Evolutionary conservation across 2,888 invertebrate species (phyloP).

Genomic region (Cerceris ruficornis): DNA sequence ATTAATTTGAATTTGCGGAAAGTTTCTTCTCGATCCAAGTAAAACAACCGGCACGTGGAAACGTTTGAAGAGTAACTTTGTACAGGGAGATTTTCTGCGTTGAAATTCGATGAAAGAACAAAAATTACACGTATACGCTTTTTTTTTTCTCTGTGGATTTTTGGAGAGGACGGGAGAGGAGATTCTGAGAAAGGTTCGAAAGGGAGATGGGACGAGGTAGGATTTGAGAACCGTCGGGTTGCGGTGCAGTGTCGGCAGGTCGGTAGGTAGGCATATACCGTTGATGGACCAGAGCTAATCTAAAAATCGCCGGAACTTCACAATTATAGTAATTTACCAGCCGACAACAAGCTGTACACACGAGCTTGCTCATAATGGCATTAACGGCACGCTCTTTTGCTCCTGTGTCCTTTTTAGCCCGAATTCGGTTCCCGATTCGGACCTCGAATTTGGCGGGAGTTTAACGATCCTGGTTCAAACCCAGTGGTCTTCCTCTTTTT

Average conservation of each 20-base stretch:
- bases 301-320: slow-evolving; percentile 81
- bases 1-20: slow-evolving; percentile 44
- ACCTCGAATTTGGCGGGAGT: neutral
- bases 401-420: slow-evolving; percentile 68
- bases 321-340: slow-evolving; percentile 81
- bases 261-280: slow-evolving; percentile 73
- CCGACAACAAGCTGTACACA: slow-evolving; percentile 80
- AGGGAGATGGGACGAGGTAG: neutral
- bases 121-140: neutral
- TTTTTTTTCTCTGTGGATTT: neutral
- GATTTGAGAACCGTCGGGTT: slow-evolving; percentile 70
- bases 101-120: neutral
- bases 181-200: neutral
- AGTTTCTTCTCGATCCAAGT: neutral
- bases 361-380: slow-evolving; percentile 70
- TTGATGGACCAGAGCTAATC: slow-evolving; percentile 81
- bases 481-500: no score
- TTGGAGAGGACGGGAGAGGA: neutral
- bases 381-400: slow-evolving; percentile 69
- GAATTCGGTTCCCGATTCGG: slow-evolving; percentile 41
- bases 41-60: neutral
- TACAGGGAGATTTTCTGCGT: neutral
- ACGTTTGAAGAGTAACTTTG: neutral
- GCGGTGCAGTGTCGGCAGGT: slow-evolving; percentile 64
- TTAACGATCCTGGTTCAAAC: slow-evolving; percentile 11